Evolutionary conservation across 2,888 invertebrate species (phyloP).

Genomic region (Adineta ricciae): DNA sequence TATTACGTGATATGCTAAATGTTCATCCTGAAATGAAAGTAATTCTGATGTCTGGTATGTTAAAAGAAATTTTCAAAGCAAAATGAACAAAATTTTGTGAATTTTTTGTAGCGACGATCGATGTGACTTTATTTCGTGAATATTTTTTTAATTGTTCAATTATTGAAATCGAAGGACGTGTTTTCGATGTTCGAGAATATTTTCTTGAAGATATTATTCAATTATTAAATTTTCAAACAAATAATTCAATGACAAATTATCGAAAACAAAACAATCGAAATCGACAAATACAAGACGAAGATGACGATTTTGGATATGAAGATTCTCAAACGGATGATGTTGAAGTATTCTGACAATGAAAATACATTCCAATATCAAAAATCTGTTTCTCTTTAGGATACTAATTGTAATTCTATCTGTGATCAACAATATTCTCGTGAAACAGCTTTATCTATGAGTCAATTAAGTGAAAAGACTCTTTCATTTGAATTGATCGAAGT

Average conservation of each 20-base stretch:
- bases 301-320: constrained; percentile 56
- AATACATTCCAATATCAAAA: no score
- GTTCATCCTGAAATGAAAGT: constrained; percentile 79
- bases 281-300: constrained; percentile 49
- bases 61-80: background rate
- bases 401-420: constrained; percentile 59
- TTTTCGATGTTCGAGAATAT: constrained; percentile 76
- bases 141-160: constrained; percentile 85
- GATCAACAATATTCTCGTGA: constrained; percentile 48
- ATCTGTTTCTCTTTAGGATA: constrained; percentile 38
- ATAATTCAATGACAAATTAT: constrained; percentile 56
- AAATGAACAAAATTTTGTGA: background rate
- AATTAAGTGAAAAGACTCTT: constrained; percentile 77
- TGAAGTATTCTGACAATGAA: no score
- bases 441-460: constrained; percentile 63
- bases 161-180: constrained; percentile 75
- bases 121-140: constrained; percentile 75
- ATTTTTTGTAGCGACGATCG: constrained; percentile 67
- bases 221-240: constrained; percentile 55
- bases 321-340: constrained; percentile 45
- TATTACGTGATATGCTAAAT: constrained; percentile 84
- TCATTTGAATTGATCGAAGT: constrained; percentile 81
- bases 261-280: constrained; percentile 62
- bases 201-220: constrained; percentile 86
- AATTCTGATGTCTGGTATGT: constrained; percentile 73